Evolutionary conservation across 2,888 invertebrate genomes (phyloP).

Genomic region (Brenthis ino): DNA sequence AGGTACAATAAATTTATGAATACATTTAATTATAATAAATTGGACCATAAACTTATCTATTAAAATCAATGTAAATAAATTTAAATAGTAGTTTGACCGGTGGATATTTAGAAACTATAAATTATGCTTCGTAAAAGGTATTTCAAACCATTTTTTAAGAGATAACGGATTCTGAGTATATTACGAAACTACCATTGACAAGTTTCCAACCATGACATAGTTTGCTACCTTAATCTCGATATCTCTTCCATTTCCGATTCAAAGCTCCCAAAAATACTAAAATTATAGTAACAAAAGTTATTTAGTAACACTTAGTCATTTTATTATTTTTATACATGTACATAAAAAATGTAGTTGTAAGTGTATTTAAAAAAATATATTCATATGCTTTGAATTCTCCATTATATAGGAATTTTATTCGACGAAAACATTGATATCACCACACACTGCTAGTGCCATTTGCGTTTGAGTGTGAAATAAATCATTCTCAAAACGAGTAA

Average conservation of each 20-base stretch:
- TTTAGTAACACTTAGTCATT: no score
- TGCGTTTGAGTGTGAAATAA: conserved; percentile 65
- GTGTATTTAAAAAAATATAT: neutral
- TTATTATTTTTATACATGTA: no score
- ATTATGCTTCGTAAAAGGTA: conserved; percentile 23
- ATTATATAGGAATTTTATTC: conserved; percentile 20
- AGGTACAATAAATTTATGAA: conserved; percentile 25
- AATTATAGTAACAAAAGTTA: no score
- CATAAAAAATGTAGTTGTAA: no score
- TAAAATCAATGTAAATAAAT: conserved; percentile 34
- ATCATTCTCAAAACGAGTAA: conserved; percentile 80
- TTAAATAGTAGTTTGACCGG: conserved; percentile 28
- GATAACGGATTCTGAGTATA: conserved; percentile 20
- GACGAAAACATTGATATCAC: conserved; percentile 49
- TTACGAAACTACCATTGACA: conserved; percentile 46
- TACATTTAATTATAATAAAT: conserved; percentile 28
- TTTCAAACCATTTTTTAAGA: conserved; percentile 17
- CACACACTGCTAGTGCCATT: conserved; percentile 55
- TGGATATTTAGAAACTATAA: conserved; percentile 25
- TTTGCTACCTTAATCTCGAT: conserved; percentile 41
- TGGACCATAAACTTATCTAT: conserved; percentile 26
- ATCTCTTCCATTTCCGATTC: neutral
- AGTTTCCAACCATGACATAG: conserved; percentile 65
- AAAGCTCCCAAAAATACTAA: neutral
- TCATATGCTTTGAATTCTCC: conserved; percentile 3